A percentile compares a stretch with the other conserved stretches of the same genome.
Conservation (phyloP, 2,888 invertebrate genomes). For the Orgyia antiqua region DNA sequence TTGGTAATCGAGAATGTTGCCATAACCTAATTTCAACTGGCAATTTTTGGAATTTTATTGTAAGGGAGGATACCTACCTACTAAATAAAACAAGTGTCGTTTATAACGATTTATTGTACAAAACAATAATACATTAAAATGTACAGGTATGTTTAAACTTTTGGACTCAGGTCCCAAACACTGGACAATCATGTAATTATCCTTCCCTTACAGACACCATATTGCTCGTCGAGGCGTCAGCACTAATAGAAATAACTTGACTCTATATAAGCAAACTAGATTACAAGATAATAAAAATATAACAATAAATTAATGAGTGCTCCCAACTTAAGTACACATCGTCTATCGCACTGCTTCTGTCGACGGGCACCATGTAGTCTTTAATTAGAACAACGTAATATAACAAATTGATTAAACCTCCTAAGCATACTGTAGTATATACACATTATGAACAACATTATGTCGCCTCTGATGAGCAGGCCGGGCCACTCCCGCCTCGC, state of each 20-base stretch:
- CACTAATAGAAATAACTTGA: slow-evolving; percentile 75
- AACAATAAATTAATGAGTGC: slow-evolving; percentile 76
- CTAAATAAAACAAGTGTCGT: slow-evolving; percentile 61
- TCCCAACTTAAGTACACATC: slow-evolving; percentile 77
- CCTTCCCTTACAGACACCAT: slow-evolving; percentile 77
- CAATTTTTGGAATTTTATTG: too few species aligned
- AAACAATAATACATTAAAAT: slow-evolving; percentile 80
- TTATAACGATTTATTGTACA: slow-evolving; percentile 80
- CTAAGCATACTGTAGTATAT: slow-evolving; percentile 77
- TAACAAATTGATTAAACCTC: slow-evolving; percentile 74
- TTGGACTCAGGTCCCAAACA: slow-evolving; percentile 76
- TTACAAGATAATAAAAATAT: slow-evolving; percentile 71
- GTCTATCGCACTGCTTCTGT: slow-evolving; percentile 74
- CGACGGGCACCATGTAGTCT: slow-evolving; percentile 78
- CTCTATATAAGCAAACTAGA: slow-evolving; percentile 76
- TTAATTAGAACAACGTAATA: slow-evolving; percentile 74
- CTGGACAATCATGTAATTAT: slow-evolving; percentile 70
- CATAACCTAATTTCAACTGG: too few species aligned
- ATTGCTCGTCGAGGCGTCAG: slow-evolving; percentile 77
- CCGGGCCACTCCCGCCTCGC: slow-evolving; percentile 27
- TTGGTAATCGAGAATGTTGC: too few species aligned
- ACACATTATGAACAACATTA: slow-evolving; percentile 73
- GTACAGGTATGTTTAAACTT: slow-evolving; percentile 79
- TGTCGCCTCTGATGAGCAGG: slow-evolving; percentile 62
- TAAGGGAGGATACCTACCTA: too few species aligned